phyloP scores from a whole-genome alignment of 2,797 vertebrate species.

The Mionectes olivaceus region DNA sequence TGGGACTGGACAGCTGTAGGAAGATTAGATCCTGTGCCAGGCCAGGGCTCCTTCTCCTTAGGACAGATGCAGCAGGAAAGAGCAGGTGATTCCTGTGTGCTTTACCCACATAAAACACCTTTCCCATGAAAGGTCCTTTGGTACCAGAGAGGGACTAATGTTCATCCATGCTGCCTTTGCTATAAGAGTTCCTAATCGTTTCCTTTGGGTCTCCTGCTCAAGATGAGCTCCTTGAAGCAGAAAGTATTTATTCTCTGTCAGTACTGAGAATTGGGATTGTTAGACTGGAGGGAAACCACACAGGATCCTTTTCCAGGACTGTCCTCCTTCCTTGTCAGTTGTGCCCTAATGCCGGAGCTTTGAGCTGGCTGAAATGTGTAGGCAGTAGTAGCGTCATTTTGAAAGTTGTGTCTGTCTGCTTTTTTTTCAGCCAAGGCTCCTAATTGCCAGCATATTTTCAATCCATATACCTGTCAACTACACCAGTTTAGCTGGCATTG shows the following conservation, averaged over 20 bases:
- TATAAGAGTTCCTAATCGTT: neutral
- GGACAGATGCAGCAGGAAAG: neutral
- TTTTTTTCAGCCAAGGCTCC: conserved; percentile 9
- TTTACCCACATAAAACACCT: neutral
- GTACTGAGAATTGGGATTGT: neutral
- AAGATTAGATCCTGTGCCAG: neutral
- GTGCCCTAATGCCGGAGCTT: neutral
- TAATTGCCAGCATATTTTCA: conserved; percentile 69
- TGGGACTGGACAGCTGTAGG: neutral
- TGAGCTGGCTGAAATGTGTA: neutral
- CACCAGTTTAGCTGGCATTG: conserved; percentile 46
- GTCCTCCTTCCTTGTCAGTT: neutral
- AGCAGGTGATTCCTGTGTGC: neutral
- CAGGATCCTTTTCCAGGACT: neutral
- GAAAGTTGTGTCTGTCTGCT: neutral
- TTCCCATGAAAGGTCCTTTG: neutral
- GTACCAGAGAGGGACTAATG: neutral
- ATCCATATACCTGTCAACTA: conserved; percentile 59
- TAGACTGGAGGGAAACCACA: neutral
- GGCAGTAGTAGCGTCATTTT: neutral
- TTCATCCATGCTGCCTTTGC: neutral
- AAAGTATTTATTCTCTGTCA: neutral
- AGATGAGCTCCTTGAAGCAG: neutral
- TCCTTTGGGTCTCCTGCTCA: neutral
- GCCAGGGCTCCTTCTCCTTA: rapidly evolving